phyloP scores from a whole-genome alignment of 2,797 vertebrate species.

The Oreochromis grahami region DNA sequence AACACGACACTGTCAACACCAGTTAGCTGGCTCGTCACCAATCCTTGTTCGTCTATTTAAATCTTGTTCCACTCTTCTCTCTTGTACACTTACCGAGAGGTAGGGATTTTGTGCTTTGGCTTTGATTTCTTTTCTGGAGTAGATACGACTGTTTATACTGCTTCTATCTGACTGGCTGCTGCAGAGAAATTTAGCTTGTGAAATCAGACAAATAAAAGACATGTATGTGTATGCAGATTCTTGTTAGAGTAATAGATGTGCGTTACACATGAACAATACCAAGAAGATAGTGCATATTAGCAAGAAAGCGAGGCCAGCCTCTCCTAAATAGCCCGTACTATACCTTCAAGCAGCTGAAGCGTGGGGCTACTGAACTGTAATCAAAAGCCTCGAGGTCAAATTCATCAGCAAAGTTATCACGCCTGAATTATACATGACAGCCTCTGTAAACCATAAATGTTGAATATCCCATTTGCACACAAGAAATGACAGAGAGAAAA shows the following conservation, averaged over 20 bases:
- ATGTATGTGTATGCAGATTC: background rate
- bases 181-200: background rate
- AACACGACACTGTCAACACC: conserved; percentile 26
- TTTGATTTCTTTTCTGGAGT: conserved; percentile 29
- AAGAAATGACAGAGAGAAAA: conserved; percentile 16
- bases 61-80: conserved; percentile 10
- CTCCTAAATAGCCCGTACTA: conserved; percentile 26
- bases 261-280: background rate
- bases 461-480: conserved; percentile 51
- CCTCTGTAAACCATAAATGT: conserved; percentile 68
- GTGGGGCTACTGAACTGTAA: conserved; percentile 61
- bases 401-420: conserved; percentile 65
- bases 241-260: background rate
- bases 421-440: conserved; percentile 69
- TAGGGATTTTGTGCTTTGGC: conserved; percentile 1
- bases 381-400: conserved; percentile 65
- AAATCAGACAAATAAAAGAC: background rate
- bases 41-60: conserved; percentile 13
- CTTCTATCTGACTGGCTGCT: background rate
- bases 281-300: conserved; percentile 6
- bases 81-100: background rate
- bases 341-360: conserved; percentile 51
- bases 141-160: background rate
- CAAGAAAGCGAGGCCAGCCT: conserved; percentile 19
- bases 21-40: conserved; percentile 16